phyloP scores from a whole-genome alignment of 2,797 vertebrate species.

The Centropyge bicolor region DNA sequence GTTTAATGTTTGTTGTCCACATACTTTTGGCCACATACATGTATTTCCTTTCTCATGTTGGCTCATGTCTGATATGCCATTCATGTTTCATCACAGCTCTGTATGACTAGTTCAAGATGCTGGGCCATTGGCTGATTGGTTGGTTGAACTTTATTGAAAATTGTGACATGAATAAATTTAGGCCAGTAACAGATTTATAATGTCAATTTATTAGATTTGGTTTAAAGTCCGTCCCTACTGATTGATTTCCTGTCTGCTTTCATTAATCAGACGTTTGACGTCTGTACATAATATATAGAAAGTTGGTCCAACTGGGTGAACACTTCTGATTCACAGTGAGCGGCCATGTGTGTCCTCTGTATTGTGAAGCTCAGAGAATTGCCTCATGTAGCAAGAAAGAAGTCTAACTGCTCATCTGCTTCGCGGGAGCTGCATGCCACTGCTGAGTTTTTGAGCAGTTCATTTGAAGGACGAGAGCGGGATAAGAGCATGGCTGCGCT shows the following conservation, averaged over 20 bases:
- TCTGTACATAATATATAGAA: not conserved
- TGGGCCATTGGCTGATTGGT: not conserved
- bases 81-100: not conserved
- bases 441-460: slow-evolving; percentile 14
- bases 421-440: not conserved
- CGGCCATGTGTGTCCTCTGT: not conserved
- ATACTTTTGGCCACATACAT: slow-evolving; percentile 1
- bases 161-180: not conserved
- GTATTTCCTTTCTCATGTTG: not conserved
- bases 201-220: not conserved
- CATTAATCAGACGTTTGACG: slow-evolving; percentile 13
- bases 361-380: not conserved
- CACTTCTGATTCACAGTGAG: not conserved
- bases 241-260: not conserved
- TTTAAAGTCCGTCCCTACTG: not conserved
- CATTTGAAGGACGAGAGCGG: slow-evolving; percentile 37
- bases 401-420: slow-evolving; percentile 28
- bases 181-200: not conserved
- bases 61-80: not conserved
- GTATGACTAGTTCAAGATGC: not conserved
- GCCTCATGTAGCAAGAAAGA: not conserved
- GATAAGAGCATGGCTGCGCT: slow-evolving; percentile 11
- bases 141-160: not conserved
- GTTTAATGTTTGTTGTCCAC: slow-evolving; percentile 1
- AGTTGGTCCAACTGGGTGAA: not conserved